phyloP scores from a whole-genome alignment of 2,797 vertebrate genomes.

The Poeciliopsis turneri region DNA sequence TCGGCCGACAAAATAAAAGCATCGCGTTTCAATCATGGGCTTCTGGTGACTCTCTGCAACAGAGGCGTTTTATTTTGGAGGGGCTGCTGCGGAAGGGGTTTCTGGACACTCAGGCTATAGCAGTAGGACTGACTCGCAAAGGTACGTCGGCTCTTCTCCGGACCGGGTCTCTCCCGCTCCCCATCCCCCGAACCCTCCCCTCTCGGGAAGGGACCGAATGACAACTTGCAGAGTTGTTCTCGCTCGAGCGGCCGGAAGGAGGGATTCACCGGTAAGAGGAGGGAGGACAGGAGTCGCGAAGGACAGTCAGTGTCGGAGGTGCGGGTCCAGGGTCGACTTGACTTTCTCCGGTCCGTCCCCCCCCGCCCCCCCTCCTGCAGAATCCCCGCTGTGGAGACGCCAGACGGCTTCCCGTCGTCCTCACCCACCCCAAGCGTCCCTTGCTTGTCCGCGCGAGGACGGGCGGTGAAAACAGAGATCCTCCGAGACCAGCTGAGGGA shows the following conservation, averaged over 20 bases:
- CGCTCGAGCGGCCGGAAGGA: slow-evolving; percentile 1
- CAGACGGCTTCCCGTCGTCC: slow-evolving; percentile 18
- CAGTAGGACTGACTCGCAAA: background rate
- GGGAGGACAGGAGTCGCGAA: slow-evolving; percentile 12
- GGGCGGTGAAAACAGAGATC: slow-evolving; percentile 12
- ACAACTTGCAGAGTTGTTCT: slow-evolving; percentile 56
- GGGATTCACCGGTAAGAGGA: slow-evolving; percentile 2
- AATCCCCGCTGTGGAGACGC: slow-evolving; percentile 11
- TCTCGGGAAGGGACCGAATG: slow-evolving; percentile 36
- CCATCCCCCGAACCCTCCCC: background rate
- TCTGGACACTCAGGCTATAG: fast-evolving
- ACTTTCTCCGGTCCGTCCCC: slow-evolving; percentile 19
- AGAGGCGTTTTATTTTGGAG: slow-evolving; percentile 24
- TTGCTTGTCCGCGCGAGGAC: slow-evolving; percentile 23
- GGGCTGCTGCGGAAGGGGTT: fast-evolving
- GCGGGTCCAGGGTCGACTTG: background rate
- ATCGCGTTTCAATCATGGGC: fast-evolving
- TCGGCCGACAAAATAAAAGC: slow-evolving; percentile 49
- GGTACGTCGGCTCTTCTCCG: slow-evolving; percentile 11
- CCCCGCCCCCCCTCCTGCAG: background rate
- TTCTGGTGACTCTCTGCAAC: fast-evolving
- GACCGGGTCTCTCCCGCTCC: background rate
- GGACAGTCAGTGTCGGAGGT: slow-evolving; percentile 16
- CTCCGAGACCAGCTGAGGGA: background rate
- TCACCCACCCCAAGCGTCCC: slow-evolving; percentile 56